phyloP scores from a whole-genome alignment of 2,888 invertebrate species.

The Muscina levida region DNA sequence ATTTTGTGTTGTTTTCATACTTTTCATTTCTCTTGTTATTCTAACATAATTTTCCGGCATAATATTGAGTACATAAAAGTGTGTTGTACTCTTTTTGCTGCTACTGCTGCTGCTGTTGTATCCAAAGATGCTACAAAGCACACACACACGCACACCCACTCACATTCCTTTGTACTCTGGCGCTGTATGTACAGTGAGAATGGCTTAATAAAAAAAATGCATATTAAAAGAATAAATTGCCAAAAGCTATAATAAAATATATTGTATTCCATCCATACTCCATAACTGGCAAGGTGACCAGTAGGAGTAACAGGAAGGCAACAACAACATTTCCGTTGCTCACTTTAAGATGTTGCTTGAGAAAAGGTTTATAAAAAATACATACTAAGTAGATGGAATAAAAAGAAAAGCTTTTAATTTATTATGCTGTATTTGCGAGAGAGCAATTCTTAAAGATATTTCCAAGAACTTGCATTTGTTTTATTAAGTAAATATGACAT shows the following conservation, averaged over 20 bases:
- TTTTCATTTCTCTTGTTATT: slow-evolving; percentile 6
- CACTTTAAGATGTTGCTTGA: too few species aligned
- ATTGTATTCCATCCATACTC: slow-evolving; percentile 18
- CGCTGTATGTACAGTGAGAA: background rate
- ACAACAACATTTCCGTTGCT: too few species aligned
- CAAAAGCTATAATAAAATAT: slow-evolving; percentile 20
- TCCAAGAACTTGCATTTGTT: too few species aligned
- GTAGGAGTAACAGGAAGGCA: background rate
- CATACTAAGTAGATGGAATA: too few species aligned
- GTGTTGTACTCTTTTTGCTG: too few species aligned
- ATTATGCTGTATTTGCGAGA: too few species aligned
- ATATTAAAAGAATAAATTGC: slow-evolving; percentile 11
- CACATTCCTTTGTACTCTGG: background rate
- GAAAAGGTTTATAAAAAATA: too few species aligned
- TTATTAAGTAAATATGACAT: too few species aligned
- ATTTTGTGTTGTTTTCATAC: too few species aligned
- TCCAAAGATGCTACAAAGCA: background rate
- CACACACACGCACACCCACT: background rate
- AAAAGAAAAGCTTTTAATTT: too few species aligned
- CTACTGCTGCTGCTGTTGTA: too few species aligned
- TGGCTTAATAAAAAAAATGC: slow-evolving; percentile 4
- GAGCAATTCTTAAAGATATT: too few species aligned
- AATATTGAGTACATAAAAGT: background rate
- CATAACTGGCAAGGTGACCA: slow-evolving; percentile 10
- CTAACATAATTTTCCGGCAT: slow-evolving; percentile 15